Evolutionary conservation across 1,140 invertebrate species (phyloP).

Genomic region (Zelostemma sp.): DNA sequence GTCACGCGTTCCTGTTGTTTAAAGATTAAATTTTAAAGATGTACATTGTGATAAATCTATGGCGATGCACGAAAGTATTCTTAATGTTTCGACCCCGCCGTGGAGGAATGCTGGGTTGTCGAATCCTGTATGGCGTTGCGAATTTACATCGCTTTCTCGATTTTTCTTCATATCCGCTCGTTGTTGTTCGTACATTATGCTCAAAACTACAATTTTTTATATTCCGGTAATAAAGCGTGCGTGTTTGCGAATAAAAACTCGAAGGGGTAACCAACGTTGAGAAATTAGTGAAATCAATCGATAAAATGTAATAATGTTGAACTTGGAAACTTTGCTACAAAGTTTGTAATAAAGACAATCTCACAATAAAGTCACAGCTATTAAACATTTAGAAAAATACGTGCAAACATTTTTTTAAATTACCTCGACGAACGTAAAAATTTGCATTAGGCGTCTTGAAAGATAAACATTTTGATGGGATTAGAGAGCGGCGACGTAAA

Average conservation of each 20-base stretch:
- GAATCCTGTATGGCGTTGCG: conserved; percentile 30
- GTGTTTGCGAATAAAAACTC: no score
- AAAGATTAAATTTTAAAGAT: conserved; percentile 50
- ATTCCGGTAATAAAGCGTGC: no score
- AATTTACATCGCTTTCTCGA: conserved; percentile 30
- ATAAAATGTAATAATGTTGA: not conserved
- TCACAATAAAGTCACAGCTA: not conserved
- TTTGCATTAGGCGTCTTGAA: not conserved
- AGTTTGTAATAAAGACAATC: not conserved
- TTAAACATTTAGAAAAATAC: not conserved
- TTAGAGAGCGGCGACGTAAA: conserved; percentile 31
- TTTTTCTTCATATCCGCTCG: not conserved
- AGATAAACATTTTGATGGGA: not conserved
- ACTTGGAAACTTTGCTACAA: not conserved
- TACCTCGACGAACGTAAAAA: not conserved
- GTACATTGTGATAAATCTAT: conserved; percentile 70
- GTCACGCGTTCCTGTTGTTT: conserved; percentile 61
- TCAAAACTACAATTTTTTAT: no score
- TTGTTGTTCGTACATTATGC: no score
- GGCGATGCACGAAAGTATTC: conserved; percentile 71
- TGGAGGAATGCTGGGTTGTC: conserved; percentile 33
- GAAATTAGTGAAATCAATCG: no score
- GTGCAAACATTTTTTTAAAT: not conserved
- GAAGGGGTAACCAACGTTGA: no score
- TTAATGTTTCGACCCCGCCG: conserved; percentile 55